Base-by-base conservation (phyloP, 2,888 invertebrate genomes). In the Melipona beecheii region DNA sequence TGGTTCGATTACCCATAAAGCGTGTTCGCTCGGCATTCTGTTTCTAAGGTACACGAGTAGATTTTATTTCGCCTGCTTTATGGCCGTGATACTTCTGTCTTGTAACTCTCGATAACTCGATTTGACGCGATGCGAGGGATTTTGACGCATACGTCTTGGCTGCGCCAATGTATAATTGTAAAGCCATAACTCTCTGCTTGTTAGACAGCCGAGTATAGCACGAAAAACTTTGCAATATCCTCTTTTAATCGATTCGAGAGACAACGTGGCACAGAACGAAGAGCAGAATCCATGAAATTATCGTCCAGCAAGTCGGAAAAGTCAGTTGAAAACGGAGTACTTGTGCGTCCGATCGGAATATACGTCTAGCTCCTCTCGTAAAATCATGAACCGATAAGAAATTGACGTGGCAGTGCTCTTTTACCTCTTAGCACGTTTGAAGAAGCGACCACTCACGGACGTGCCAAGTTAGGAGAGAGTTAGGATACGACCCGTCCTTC, bases 391-490 rank as follows among this genome's bases (percentile, higher is more conserved):
- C 19, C 50, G 80, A 79, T 76, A 69, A 79, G 68, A 60, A 69
- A 72, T 77, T 68, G 79, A 79, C 76, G 69, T 11, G 36, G 56
- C 52, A 56, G 43, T 36, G 54, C 66, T 62, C 76, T 65, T 86
- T 86, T 82, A 79, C 81, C 90, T 88, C 70, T 80, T 75, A 75
- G 77, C 66, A 66, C 81, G 73, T 87, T 90, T 87, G 87, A 90
- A 90, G 87, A 86, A 78, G 84, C 78, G 77, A 79, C 78, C 78
- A 85, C 85, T 89, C 88, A 77, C 85, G 89, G 87, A 91, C 90
- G 89, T 91, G 91, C 91, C 91, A 92, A 92, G 91, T 92, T 91
- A 84, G 84, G 88, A 88, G 90, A 90, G 90, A 92, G 88, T 90
- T 27, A 27, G 27, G 27, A 86, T 89, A 83, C 64, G 75, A 62